Base-by-base conservation (phyloP, 64 coral and sea anemone species). In the Platygyra sinensis region DNA sequence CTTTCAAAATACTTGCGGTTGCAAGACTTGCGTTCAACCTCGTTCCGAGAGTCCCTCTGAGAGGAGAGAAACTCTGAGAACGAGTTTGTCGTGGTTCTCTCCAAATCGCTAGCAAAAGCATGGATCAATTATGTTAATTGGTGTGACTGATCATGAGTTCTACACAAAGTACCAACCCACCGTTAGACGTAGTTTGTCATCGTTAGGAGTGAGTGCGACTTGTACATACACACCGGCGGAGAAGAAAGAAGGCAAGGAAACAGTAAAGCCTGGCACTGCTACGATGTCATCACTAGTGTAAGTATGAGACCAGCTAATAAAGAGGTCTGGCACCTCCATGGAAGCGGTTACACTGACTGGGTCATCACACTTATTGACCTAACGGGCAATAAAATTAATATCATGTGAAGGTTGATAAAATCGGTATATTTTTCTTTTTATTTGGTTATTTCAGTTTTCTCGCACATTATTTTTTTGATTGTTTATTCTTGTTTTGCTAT, bases 151-250 rank as follows among this genome's bases (percentile, higher is more conserved):
- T 69, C 22, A 64, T 49, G 31, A 36, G 33, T 19, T 22, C 49
- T 20, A 1, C 5, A 42, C n/a, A 15, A 30, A 24, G 16, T 8
- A 82, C 25, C 30, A 51, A 81, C 42, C 42, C 42, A 46, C 88
- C 77, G 65, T 81, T 67, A 90, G 19, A 72, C 79, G 63, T 5
- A 90, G 50, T 20, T 72, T 29, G 29, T 52, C 15, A 24, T 25
- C 36, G 13, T 82, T 20, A 14, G 64, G 31, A 57, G 50, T 67
- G 17, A 90, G 61, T 18, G 31, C 27, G 22, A 90, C 22, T 73
- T 90, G 88, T 0, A 74, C 88, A 15, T 82, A 90, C 27, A 90
- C 88, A 71, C 88, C 88, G 16, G 64, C 87, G 51, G 75, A 79
- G 38, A 87, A 0, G 2, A 51, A 2, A 28, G 16, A 0, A 49